Evolutionary conservation across 2,888 invertebrate species (phyloP), one percentile per base, ranked within the genome.

Genomic region (Panorpa germanica): DNA sequence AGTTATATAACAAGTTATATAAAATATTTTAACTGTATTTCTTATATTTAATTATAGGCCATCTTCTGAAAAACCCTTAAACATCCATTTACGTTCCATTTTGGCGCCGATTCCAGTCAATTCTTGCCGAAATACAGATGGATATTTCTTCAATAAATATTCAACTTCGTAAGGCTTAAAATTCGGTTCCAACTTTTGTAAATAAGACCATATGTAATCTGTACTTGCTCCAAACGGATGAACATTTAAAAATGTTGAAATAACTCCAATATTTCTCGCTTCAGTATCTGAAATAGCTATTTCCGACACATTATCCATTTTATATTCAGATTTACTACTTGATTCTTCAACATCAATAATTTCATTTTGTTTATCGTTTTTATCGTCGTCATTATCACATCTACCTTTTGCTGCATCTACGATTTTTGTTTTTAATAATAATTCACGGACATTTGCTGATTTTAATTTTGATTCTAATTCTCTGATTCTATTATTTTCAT

Each of bases 161-260:
- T 83, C 82, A 9, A 88, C 69, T 38, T 77, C 74, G 22, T 73
- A 68, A 27, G 78, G 72, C 35, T 74, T 63, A 28, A 80, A 57
- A 39, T 61, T 61, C 3, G 76, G 62, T 43, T 81, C 74, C 39
- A 85, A 59, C 45, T 80, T 81, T 44, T 81, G 78, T 13, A 93
- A 68, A 54, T 90, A 93, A 6, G 82, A 83, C 63, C 82, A 82
- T 38, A 93, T 75, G 53, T 85, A 83, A 49, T 85, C 86, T 3
- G 85, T 63, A 34, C 80, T 81, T 2, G 90, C 88, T 26, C 93
- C 93, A 46, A 80, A 78, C 0, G 91, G 93, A 55, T 93, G 91
- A 21, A 93, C 81, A 17, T 53, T 46, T 30, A 93, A 63, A 55
- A 88, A 93, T 5, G 86, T 80, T 4, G 90, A 78, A 43, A 86